phyloP scores from a whole-genome alignment of 1,140 invertebrate genomes.

The Drusus annulatus region DNA sequence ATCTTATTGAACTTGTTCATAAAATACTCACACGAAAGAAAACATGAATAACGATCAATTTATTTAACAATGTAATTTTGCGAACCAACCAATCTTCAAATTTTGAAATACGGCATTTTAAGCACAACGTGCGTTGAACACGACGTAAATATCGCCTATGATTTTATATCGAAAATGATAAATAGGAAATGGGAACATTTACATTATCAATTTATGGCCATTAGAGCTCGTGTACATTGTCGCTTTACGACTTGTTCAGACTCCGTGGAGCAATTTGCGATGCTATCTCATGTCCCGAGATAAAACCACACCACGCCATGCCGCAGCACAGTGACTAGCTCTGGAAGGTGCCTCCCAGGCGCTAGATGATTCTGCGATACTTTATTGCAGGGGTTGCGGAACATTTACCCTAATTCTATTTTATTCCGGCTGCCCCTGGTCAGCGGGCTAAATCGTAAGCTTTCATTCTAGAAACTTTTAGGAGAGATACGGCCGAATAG shows the following conservation, averaged over 20 bases:
- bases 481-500: too few species aligned
- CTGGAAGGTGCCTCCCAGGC: not conserved
- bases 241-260: constrained; percentile 45
- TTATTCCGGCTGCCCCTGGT: not conserved
- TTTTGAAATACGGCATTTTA: too few species aligned
- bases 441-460: too few species aligned
- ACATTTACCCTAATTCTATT: not conserved
- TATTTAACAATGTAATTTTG: too few species aligned
- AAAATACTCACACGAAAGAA: too few species aligned
- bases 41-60: too few species aligned
- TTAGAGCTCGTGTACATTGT: constrained; percentile 43
- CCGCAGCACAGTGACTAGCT: not conserved
- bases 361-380: constrained; percentile 2
- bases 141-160: constrained; percentile 18
- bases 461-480: too few species aligned
- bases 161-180: constrained; percentile 43
- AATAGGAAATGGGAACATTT: constrained; percentile 40
- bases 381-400: constrained; percentile 2
- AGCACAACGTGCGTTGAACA: not conserved
- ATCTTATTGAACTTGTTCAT: too few species aligned
- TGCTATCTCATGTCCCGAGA: constrained; percentile 49
- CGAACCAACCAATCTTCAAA: too few species aligned
- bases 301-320: constrained; percentile 36
- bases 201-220: constrained; percentile 49
- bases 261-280: constrained; percentile 50